Conservation (phyloP, 2,797 vertebrate genomes). For the Passerculus sandwichensis region DNA sequence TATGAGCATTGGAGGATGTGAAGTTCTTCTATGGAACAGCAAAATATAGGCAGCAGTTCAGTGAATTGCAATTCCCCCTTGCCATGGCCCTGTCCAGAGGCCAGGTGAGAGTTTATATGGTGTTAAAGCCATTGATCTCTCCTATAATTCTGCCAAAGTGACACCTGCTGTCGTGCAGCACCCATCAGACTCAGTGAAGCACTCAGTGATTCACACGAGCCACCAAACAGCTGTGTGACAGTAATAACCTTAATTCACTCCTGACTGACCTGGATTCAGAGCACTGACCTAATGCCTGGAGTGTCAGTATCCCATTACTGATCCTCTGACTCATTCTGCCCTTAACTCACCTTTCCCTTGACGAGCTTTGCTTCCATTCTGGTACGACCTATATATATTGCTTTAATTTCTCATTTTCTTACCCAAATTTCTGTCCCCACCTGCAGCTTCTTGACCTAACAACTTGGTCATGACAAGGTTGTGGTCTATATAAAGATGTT, state of each 20-base stretch:
- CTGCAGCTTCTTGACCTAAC: background rate
- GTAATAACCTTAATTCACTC: background rate
- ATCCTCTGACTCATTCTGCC: conserved; percentile 16
- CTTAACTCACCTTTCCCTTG: conserved; percentile 20
- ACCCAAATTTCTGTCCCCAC: background rate
- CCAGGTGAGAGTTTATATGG: background rate
- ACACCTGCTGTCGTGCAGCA: background rate
- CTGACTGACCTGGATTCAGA: conserved; percentile 34
- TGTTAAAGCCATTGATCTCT: background rate
- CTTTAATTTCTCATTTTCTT: background rate
- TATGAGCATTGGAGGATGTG: background rate
- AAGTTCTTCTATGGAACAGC: background rate
- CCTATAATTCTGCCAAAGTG: background rate
- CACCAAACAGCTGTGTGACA: background rate
- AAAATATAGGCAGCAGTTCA: background rate
- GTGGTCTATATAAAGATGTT: background rate
- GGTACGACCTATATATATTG: background rate
- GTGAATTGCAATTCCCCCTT: background rate
- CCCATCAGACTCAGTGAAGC: background rate
- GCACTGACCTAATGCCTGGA: background rate
- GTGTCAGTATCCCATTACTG: background rate
- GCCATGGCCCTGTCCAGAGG: background rate
- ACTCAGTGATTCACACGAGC: background rate
- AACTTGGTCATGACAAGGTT: background rate
- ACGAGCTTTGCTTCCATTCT: conserved; percentile 12